Evolutionary conservation across 2,888 invertebrate species (phyloP).

Genomic region (Drosophila lacicola): DNA sequence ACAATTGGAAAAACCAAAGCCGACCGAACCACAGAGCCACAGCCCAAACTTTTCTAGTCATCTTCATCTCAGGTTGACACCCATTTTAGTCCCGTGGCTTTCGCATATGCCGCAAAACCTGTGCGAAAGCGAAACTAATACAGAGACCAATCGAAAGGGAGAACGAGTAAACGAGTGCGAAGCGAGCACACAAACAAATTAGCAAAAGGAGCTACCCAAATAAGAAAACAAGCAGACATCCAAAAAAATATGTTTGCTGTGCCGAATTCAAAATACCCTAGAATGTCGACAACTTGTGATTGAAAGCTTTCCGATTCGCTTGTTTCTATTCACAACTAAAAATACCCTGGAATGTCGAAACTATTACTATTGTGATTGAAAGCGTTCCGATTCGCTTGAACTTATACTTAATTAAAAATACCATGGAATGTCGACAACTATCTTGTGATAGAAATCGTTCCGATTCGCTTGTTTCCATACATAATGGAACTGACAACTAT

Average conservation of each 20-base stretch:
- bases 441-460: too few relatives aligned
- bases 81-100: conserved; percentile 52
- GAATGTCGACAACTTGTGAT: not conserved
- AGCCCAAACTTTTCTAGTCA: conserved; percentile 51
- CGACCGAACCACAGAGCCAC: conserved; percentile 38
- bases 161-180: conserved; percentile 21
- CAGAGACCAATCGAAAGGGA: conserved; percentile 31
- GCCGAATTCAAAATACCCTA: conserved; percentile 3
- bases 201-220: conserved; percentile 70
- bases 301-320: not conserved
- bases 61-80: conserved; percentile 72
- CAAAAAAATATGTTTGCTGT: not conserved
- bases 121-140: conserved; percentile 54
- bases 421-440: too few relatives aligned
- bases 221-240: conserved; percentile 44
- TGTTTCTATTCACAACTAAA: too few relatives aligned
- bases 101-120: conserved; percentile 53
- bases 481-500: too few relatives aligned
- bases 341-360: too few relatives aligned
- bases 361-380: too few relatives aligned
- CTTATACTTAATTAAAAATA: too few relatives aligned
- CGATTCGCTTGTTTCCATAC: too few relatives aligned
- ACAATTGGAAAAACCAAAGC: conserved; percentile 56
- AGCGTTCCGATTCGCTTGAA: too few relatives aligned
- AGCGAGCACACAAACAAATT: conserved; percentile 76